A percentile compares a stretch with the other conserved stretches of the same genome.
Conservation (phyloP, 2,113 vertebrate genomes). For the Pteruthius melanotis region DNA sequence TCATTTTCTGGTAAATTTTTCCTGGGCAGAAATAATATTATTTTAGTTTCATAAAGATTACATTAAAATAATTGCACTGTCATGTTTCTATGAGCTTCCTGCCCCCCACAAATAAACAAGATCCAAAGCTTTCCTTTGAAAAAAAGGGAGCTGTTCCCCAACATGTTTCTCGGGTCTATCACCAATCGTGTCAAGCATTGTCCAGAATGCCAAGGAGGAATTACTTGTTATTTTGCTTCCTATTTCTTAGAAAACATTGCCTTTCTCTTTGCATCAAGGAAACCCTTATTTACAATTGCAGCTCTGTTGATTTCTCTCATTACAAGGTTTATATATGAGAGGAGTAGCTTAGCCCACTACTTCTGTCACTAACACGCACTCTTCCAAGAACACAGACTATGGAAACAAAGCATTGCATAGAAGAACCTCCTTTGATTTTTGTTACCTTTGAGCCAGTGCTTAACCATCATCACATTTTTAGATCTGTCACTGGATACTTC, state of each 20-base stretch:
- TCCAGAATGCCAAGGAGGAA: neutral
- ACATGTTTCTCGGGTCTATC: neutral
- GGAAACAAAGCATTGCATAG: constrained; percentile 22
- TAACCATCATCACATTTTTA: constrained; percentile 26
- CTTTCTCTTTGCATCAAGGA: neutral
- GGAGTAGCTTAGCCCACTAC: neutral
- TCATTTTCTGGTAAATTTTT: neutral
- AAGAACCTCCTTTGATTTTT: constrained; percentile 38
- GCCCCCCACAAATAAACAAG: neutral
- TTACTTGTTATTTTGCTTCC: neutral
- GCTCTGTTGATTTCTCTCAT: neutral
- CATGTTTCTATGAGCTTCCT: neutral
- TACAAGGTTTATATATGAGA: neutral
- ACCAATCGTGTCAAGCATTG: neutral
- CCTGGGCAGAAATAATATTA: neutral
- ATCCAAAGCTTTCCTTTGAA: neutral
- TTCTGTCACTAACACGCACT: neutral
- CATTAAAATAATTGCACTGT: neutral
- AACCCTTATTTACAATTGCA: neutral
- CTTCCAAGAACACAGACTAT: neutral
- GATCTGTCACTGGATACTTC: constrained; percentile 43
- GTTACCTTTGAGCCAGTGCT: constrained; percentile 34
- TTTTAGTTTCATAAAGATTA: neutral
- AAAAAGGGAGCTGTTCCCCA: neutral
- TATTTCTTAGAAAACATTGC: neutral